These are phyloP conservation scores for Mimas tiliae DNA, from an alignment of 2,888 invertebrate genomes.

Conservation along the genomic window DNA sequence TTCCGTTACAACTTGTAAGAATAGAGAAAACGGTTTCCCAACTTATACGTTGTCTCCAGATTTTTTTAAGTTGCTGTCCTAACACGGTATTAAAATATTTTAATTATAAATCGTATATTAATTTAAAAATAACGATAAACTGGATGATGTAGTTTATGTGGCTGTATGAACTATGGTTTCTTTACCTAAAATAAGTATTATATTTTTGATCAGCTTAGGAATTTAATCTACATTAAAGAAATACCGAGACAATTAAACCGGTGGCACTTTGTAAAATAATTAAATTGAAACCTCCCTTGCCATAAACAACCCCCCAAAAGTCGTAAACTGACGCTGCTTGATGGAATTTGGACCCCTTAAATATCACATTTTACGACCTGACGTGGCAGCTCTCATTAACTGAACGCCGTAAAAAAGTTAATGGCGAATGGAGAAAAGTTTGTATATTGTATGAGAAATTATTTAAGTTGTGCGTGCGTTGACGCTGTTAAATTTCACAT, in stretches of 20 bases:
- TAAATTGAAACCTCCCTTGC: slow-evolving; percentile 47
- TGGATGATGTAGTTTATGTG: background rate
- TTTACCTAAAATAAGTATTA: background rate
- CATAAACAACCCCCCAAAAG: slow-evolving; percentile 61
- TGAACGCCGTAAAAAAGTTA: slow-evolving; percentile 41
- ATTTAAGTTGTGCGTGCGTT: slow-evolving; percentile 8
- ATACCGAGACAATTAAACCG: slow-evolving; percentile 39
- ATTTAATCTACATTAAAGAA: slow-evolving; percentile 21
- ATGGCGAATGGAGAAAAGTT: slow-evolving; percentile 30
- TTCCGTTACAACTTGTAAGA: background rate
- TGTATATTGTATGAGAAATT: slow-evolving; percentile 26
- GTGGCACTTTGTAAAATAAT: slow-evolving; percentile 50
- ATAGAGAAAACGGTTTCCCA: background rate
- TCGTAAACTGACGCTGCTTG: slow-evolving; percentile 59
- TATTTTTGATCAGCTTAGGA: slow-evolving; percentile 4
- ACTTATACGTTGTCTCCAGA: background rate
- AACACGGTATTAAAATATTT: background rate
- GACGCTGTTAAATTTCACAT: background rate
- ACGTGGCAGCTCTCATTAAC: slow-evolving; percentile 38
- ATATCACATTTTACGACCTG: slow-evolving; percentile 39
- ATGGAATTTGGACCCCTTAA: slow-evolving; percentile 45
- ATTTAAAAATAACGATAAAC: background rate
- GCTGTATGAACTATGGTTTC: background rate
- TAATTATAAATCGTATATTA: background rate
- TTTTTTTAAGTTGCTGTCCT: background rate